Percentiles rank a stretch among this genome's conserved stretches.
Conservation (phyloP, 2,113 vertebrate species). For the Oceanodroma tethys region DNA sequence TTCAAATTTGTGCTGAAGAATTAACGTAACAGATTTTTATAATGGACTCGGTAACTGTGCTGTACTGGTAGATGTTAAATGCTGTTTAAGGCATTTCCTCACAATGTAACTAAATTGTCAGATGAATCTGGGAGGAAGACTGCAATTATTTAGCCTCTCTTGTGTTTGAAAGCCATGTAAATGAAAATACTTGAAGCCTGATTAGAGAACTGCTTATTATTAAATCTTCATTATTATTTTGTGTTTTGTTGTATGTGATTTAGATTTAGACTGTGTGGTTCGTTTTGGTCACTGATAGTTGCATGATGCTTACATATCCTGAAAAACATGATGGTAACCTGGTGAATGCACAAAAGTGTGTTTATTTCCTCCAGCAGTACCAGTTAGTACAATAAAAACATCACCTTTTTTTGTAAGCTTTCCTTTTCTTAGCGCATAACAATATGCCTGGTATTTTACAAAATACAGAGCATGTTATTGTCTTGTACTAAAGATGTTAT, state of each 20-base stretch:
- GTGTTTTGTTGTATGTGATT: not conserved
- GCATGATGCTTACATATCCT: not conserved
- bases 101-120: not conserved
- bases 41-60: not conserved
- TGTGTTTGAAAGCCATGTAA: not conserved
- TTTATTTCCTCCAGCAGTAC: not conserved
- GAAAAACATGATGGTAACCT: not conserved
- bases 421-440: not conserved
- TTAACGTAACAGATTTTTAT: rapidly evolving
- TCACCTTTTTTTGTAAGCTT: not conserved
- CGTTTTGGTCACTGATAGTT: not conserved
- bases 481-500: not conserved
- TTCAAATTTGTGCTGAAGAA: not conserved
- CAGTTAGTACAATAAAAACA: not conserved
- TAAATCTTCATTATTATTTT: not conserved
- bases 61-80: not conserved
- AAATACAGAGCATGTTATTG: not conserved
- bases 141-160: not conserved
- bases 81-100: not conserved
- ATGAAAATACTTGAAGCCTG: not conserved
- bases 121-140: not conserved
- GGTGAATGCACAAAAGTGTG: not conserved
- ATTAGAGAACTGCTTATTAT: not conserved
- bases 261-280: not conserved
- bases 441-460: not conserved